Evolutionary conservation across 2,888 invertebrate species (phyloP), one percentile per base, ranked within the genome.

Genomic region (Epinotia bilunana): DNA sequence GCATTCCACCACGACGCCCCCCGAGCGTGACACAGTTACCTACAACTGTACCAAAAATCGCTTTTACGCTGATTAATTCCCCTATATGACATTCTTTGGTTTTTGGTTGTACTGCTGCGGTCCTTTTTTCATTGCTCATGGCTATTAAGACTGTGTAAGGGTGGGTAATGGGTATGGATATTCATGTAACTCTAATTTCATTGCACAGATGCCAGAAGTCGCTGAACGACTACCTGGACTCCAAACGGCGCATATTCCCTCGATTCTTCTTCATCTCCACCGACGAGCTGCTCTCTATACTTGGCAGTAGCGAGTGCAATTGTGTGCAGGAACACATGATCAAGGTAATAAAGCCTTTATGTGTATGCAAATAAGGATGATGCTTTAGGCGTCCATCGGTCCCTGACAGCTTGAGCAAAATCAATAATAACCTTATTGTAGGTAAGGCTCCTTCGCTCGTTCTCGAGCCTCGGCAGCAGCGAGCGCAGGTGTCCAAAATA

Each of bases 231-330:
- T 99, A 98, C 87, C 92, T 99, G 79, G 98, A 98, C 87, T 96
- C 97, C 0, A 98, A 98, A 90, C 94, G 99, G 64, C 95, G 97
- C 77, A 95, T 97, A 78, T 99, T 98, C 88, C 98, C 99, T 3
- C 91, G 99, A 69, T 99, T 99, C 91, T 98, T 97, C 92, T 99
- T 99, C 89, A 97, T 99, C 84, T 98, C 98, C 3, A 98, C 98
- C 43, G 98, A 98, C 84, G 99, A 99, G 88, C 89, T 99, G 79
- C 94, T 99, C 9, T 97, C 97, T 2, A 98, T 99, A 81, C 95
- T 99, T 69, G 98, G 98, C 16, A 98, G 97, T 86, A 97, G 96
- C 79, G 97, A 97, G 78, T 96, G 97, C 12, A 95, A 95, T 71
- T 97, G 97, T 82, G 98, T 99, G 11, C 98, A 99, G 88, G 98